Evolutionary conservation across 2,797 vertebrate species (phyloP).

Genomic region (Rhadinocentrus ornatus): DNA sequence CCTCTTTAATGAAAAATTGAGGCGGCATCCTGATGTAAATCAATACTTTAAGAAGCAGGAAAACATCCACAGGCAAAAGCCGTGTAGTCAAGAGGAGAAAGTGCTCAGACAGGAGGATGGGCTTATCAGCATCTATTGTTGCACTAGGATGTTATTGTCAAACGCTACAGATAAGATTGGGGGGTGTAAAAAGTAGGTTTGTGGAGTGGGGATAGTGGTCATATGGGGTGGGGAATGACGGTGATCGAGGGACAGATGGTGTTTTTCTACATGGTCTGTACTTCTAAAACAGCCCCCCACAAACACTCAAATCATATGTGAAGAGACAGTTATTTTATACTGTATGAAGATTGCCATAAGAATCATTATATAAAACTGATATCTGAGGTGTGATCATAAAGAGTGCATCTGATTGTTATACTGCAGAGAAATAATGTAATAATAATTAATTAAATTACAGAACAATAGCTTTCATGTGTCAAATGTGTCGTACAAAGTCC

Average conservation of each 20-base stretch:
- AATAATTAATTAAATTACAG: background rate
- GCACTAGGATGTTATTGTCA: slow-evolving; percentile 32
- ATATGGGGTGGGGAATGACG: slow-evolving; percentile 43
- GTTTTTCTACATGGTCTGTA: slow-evolving; percentile 70
- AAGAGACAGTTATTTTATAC: slow-evolving; percentile 5
- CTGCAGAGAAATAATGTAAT: background rate
- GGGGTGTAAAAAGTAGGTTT: slow-evolving; percentile 12
- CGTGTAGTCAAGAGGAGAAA: background rate
- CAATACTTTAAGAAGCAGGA: background rate
- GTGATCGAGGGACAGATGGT: slow-evolving; percentile 75
- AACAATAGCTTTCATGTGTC: background rate
- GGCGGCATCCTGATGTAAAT: background rate
- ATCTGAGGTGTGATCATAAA: background rate
- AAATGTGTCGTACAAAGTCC: background rate
- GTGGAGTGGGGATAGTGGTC: slow-evolving; percentile 36
- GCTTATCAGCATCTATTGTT: slow-evolving; percentile 16
- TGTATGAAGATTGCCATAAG: slow-evolving; percentile 7
- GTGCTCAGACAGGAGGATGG: slow-evolving; percentile 10
- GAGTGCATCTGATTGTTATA: background rate
- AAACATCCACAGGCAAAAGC: background rate
- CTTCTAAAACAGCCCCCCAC: slow-evolving; percentile 24
- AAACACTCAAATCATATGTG: slow-evolving; percentile 17
- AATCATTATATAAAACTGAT: slow-evolving; percentile 4
- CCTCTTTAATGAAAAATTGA: background rate
- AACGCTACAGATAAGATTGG: slow-evolving; percentile 37